These are phyloP conservation scores for Enteromius paludinosus DNA, from an alignment of 2,797 vertebrate species.

Conservation along the genomic window DNA sequence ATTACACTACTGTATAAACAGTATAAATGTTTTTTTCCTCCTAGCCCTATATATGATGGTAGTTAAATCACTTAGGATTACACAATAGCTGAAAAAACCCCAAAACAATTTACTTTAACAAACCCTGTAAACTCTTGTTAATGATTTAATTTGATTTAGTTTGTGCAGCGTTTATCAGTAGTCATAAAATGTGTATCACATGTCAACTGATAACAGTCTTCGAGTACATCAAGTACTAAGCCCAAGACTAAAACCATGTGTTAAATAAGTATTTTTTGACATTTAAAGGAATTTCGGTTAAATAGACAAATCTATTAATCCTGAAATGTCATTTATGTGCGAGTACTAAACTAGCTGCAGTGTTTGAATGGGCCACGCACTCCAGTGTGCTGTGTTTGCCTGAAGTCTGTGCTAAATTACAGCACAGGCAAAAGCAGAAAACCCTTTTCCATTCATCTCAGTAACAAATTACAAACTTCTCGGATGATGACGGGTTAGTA, in stretches of 20 bases:
- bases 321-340: not conserved
- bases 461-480: conserved; percentile 75
- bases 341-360: conserved; percentile 13
- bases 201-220: not conserved
- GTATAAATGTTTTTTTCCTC: not conserved
- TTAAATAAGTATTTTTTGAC: not conserved
- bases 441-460: conserved; percentile 66
- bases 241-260: not conserved
- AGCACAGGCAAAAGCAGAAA: conserved; percentile 46
- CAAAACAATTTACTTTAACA: not conserved
- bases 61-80: not conserved
- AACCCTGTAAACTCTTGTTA: conserved; percentile 16
- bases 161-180: not conserved
- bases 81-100: not conserved
- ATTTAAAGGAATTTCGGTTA: not conserved
- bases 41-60: not conserved
- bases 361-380: conserved; percentile 42
- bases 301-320: conserved; percentile 14
- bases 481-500: conserved; percentile 70
- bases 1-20: too few relatives aligned
- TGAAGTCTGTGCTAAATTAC: conserved; percentile 59
- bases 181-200: conserved; percentile 18
- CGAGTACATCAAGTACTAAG: not conserved
- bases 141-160: not conserved
- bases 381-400: conserved; percentile 37